Base-by-base conservation (phyloP, 2,113 vertebrate species). In the Meriones unguiculatus region DNA sequence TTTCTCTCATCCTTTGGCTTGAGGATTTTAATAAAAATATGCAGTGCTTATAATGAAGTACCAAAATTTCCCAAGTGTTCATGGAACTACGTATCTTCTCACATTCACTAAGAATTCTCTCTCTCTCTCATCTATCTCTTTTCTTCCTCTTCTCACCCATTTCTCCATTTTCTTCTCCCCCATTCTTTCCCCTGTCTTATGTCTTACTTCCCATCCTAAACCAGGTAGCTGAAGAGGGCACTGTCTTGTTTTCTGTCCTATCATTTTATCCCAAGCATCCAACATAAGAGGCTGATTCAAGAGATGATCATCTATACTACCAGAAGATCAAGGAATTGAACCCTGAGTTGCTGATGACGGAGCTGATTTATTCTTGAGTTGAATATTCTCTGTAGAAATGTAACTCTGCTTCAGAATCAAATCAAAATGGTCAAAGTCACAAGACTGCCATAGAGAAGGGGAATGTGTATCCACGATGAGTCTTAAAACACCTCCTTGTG, bases 321-420 rank as follows among this genome's bases (percentile, higher is more conserved):
- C 73, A 50, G 67, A 90, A 94, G 82, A 73, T 91, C 65, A 91
- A 82, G 82, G 77, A 67, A 85, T 9, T 52, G 54, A n/a, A 52
- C n/a, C 64, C 70, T 5, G 17, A 82, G 70, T 62, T 92, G 92
- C 57, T 81, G 90, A 24, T 87, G 59, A 69, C 54, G 80, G 18
- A 35, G 46, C n/a, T 8, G 5, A 94, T 87, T 72, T 95, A 84
- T 87, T 84, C 94, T 87, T 93, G 76, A 98, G 77, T 17, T 50
- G 24, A 89, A 41, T 67, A 2, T 9, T 91, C 57, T 84, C 69
- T 93, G 86, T 80, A 28, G 22, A 57, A 94, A 89, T 52, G 22
- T 22, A 89, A 87, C 30, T 89, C 87, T 78, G 28, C 87, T 93
- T 57, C 41, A 87, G 4, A 93, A 84, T 80, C 84, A 95, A 78